A percentile compares a stretch with the other conserved stretches of the same genome.
Evolutionary conservation across 2,113 vertebrate species (phyloP).

Genomic region (Onychostoma macrolepis): DNA sequence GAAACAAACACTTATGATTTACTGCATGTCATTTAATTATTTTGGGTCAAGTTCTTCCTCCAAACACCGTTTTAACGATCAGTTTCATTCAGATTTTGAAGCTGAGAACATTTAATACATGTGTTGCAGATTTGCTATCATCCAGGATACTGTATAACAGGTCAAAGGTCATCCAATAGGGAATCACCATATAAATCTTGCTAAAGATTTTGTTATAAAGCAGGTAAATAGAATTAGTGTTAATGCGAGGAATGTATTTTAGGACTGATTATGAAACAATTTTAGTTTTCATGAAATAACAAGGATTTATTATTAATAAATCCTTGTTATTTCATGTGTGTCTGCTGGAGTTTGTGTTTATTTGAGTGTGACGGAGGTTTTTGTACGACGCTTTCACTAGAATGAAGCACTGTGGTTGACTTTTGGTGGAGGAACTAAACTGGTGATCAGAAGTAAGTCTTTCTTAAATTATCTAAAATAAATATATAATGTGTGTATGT

Average conservation of each 20-base stretch:
- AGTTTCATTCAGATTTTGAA: background rate
- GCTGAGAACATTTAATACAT: background rate
- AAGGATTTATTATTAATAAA: too few relatives aligned
- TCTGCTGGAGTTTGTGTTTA: constrained; percentile 9
- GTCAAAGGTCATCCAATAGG: background rate
- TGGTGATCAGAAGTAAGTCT: background rate
- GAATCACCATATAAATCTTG: background rate
- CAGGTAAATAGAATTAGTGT: background rate
- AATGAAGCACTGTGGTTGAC: constrained; percentile 48
- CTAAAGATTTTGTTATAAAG: background rate
- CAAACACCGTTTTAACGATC: too few relatives aligned
- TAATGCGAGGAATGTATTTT: background rate
- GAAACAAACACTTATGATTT: too few relatives aligned
- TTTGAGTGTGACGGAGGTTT: constrained; percentile 23
- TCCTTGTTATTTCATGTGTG: too few relatives aligned
- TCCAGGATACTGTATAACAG: background rate
- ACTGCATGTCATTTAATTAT: too few relatives aligned
- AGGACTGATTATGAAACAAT: background rate
- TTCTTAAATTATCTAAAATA: background rate
- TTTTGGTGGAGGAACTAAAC: constrained; percentile 37
- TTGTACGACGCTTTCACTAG: constrained; percentile 40
- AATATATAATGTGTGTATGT: background rate
- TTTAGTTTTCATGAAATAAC: background rate
- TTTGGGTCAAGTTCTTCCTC: too few relatives aligned
- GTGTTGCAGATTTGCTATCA: background rate